Evolutionary conservation across 2,113 vertebrate genomes (phyloP), one percentile per base, ranked within the genome.

Genomic region (Engystomops pustulosus): DNA sequence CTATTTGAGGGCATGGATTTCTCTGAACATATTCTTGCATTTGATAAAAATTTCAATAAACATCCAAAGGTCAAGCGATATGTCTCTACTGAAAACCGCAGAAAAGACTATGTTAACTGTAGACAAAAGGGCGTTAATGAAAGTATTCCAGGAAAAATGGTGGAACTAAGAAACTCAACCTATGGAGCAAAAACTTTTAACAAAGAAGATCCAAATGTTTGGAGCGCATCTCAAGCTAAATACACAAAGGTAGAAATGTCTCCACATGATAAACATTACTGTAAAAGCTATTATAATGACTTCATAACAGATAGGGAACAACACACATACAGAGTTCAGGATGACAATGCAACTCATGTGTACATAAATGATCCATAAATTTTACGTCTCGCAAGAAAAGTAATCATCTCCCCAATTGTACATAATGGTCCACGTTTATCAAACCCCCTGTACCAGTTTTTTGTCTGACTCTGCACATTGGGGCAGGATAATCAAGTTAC

Each of bases 91-190:
- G 60, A 77, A 27, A 30, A 32, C 25, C 14, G 18, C 44, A 53
- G 30, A 36, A 84, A 77, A 53, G 44, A 53, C 18, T 84, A 84
- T 44, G 45, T 69, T 18, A 84, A 84, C 60, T 84, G 45, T 14
- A 65, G 30, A 20, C 44, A 68, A 32, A 77, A 68, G 17, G 55
- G 68, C 27, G 23, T 27, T 14, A n/a, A 84, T 25, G 44, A 7
- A 4, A 15, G 6, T 38, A 6, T 25, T 49, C 12, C 27, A 25
- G 10, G 41, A 44, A 77, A 51, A 68, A 68, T 20, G 17, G 44
- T 84, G n/a, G 72, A 84, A 41, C 44, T 84, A n/a, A 41, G 58
- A 41, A 84, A 84, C 34, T 75, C 72, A 27, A 68, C 82, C 5
- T 78, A 84, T 84, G 60, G 14, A 4, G 44, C 72, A 23, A 84